Conservation (phyloP, 2,888 invertebrate species). For the Ecdyonurus torrentis region DNA sequence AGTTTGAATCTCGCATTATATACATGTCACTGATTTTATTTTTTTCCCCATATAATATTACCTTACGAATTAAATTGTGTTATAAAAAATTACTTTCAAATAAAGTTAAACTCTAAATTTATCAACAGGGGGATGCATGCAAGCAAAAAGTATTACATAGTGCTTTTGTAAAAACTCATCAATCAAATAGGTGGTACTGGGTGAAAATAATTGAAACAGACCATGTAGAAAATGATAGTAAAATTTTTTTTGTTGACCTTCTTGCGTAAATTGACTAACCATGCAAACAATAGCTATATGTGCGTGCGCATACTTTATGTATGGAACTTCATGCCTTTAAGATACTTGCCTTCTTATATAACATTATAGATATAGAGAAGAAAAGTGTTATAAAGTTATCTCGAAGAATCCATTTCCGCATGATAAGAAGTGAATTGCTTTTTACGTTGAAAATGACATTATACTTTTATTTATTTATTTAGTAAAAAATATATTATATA, state of each 20-base stretch:
- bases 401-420: not conserved
- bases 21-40: no score
- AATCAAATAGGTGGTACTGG: not conserved
- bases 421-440: not conserved
- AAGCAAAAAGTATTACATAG: no score
- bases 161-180: not conserved
- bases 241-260: not conserved
- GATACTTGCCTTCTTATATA: no score
- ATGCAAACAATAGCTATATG: not conserved
- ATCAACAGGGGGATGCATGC: no score
- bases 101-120: no score
- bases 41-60: no score
- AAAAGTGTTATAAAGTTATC: not conserved
- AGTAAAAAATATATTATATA: no score
- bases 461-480: not conserved
- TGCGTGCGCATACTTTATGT: no score
- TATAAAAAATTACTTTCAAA: no score
- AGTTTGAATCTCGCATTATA: no score
- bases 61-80: no score
- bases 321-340: no score
- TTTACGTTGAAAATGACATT: not conserved
- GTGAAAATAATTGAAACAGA: not conserved
- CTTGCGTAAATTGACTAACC: not conserved
- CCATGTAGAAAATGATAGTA: not conserved
- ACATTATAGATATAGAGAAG: not conserved